Evolutionary conservation across 2,113 vertebrate genomes (phyloP), one percentile per base, ranked within the genome.

Genomic region (Varanus salvator): DNA sequence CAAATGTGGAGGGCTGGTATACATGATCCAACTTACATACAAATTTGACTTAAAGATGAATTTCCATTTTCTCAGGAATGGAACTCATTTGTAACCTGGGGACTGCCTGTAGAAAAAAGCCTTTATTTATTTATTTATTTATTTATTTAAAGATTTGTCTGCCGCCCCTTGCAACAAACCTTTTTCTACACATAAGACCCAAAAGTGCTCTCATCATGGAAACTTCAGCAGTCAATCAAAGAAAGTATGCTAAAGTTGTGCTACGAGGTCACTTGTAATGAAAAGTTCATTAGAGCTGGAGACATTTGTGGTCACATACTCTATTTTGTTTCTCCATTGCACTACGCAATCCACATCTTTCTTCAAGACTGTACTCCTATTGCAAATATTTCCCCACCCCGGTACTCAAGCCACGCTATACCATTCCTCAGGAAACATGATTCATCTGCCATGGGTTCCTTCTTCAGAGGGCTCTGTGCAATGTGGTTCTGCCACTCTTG

Each of bases 221-320:
- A 93, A 89, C 52, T 48, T 34, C 64, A 85, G 84, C 72, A 19
- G 17, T 19, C 92, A 78, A 60, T 34, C 78, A 76, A 85, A 90
- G 85, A 76, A 77, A 85, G 85, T 48, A 78, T 83, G 6, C 50
- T 66, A 57, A 34, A 25, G 27, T 76, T 81, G 89, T 29, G 81
- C 68, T 11, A 38, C 4, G 3, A 87, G 7, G 54, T 50, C 74
- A 38, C 0, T 44, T 44, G 38, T 44, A 44, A 89, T 83, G 60
- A 52, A 14, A 14, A 29, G 48, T 50, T 54, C 48, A 27, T 52
- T 31, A 29, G 50, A 38, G n/a, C 6, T 25, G 38, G 38, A 69
- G 48, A 50, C 44, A 29, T 69, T 69, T 84, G 12, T 25, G 44
- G 38, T 71, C 66, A 71, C 44, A 69, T 27, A 19, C 48, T 80